phyloP scores from a whole-genome alignment of 2,888 invertebrate genomes.

The Acanthopleura granulata region DNA sequence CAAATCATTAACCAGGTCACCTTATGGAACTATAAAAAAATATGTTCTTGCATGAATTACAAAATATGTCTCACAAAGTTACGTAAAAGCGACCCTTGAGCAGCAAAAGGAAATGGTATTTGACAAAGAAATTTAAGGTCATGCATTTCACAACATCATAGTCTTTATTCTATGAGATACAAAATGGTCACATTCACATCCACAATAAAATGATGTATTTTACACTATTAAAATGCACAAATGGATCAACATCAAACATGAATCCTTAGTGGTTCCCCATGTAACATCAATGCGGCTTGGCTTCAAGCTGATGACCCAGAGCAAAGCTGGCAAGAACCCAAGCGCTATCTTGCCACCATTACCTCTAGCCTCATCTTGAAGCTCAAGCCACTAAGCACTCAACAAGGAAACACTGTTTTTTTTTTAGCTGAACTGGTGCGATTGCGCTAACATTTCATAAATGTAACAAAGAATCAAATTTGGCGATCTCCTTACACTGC shows the following conservation, averaged over 20 bases:
- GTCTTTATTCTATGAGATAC: constrained; percentile 20
- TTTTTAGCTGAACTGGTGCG: no score
- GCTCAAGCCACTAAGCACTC: not conserved
- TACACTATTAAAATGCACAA: constrained; percentile 20
- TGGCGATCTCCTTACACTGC: no score
- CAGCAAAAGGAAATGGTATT: no score
- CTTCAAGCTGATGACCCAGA: not conserved
- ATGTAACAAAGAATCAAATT: no score
- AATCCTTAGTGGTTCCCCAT: not conserved
- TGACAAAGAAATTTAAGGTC: no score
- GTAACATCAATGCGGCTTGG: not conserved
- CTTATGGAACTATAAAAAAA: no score
- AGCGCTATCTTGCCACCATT: not conserved
- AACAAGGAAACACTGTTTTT: constrained; percentile 7
- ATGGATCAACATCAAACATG: constrained; percentile 12
- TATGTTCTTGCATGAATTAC: no score
- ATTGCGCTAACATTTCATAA: no score
- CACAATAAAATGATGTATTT: constrained; percentile 19
- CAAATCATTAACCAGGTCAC: no score
- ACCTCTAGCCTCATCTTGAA: not conserved
- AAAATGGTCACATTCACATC: constrained; percentile 17
- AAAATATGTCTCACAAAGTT: no score
- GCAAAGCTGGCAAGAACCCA: not conserved
- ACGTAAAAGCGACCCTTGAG: no score
- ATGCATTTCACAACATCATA: constrained; percentile 15